Base-by-base conservation (phyloP, 2,797 vertebrate genomes). In the Limosa lapponica region DNA sequence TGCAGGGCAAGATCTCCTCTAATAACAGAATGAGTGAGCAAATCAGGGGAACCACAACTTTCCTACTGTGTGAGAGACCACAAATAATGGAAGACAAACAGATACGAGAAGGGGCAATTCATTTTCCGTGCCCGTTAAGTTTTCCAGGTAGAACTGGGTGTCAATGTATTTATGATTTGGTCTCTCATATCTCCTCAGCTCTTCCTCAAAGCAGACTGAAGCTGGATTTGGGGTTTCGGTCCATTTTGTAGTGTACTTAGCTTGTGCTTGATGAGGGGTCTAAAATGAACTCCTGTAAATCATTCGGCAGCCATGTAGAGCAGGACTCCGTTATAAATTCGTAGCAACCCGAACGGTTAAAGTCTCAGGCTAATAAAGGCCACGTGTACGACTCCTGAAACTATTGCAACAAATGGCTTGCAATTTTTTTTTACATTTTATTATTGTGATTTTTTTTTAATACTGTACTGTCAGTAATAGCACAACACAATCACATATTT, bases 1-100 rank as follows among this genome's bases (percentile, higher is more conserved):
- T 95, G 95, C 85, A 89, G 91, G 93, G 96, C 89, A 66, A 93
- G 97, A 95, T 97, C 94, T 97, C 87, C 81, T 96, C 93, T 93
- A 97, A 96, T 80, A 93, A 92, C 94, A 95, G 93, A 94, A 93
- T 65, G 97, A 98, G 97, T 95, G 98, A 98, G 91, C 84, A 96
- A 97, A 96, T 97, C 94, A 93, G 96, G 96, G 95, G 91, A 93
- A 43, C 57, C 93, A 89, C 78, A 91, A 84, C 93, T 91, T 94
- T 78, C 90, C 96, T 97, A 96, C 96, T 91, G 93, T 95, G 94
- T 90, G 83, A 96, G 93, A 95, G 96, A 91, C 65, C 87, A 57
- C 58, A 79, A 85, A 90, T 91, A 91, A 90, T 18, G 77, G 93
- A 74, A 84, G 91, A 48, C 71, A 94, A 93, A 89, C 92, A 84